These are phyloP conservation scores for Pediacus dermestoides DNA, from an alignment of 2,888 invertebrate genomes.

Conservation along the genomic window DNA sequence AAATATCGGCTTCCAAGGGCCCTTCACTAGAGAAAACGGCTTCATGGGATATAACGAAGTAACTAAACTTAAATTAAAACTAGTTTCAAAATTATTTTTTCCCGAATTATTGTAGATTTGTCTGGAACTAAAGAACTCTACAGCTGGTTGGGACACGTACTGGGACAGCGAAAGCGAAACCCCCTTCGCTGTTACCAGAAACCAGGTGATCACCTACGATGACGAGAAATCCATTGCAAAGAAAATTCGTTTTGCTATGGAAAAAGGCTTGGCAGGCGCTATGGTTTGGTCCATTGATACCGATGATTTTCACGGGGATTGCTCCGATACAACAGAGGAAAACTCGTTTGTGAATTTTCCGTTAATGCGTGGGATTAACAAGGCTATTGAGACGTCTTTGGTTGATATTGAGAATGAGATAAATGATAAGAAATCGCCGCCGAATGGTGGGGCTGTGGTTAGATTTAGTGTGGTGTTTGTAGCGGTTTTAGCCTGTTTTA, in stretches of 20 bases:
- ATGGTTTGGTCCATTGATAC: conserved; percentile 92
- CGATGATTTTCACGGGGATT: conserved; percentile 77
- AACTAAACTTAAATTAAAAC: conserved; percentile 20
- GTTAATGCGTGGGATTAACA: conserved; percentile 69
- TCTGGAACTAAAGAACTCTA: conserved; percentile 56
- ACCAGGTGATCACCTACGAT: conserved; percentile 72
- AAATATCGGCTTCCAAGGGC: conserved; percentile 69
- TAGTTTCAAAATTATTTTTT: conserved; percentile 6
- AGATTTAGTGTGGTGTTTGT: neutral
- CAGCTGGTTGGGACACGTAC: conserved; percentile 61
- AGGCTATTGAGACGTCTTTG: conserved; percentile 57
- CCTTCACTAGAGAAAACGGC: conserved; percentile 73
- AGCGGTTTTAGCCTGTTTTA: neutral
- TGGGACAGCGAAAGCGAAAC: conserved; percentile 70
- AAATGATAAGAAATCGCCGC: conserved; percentile 17
- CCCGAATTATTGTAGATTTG: conserved; percentile 63
- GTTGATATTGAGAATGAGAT: conserved; percentile 50
- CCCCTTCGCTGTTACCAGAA: conserved; percentile 59
- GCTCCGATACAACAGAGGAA: conserved; percentile 55
- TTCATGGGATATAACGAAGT: conserved; percentile 89
- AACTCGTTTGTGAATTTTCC: conserved; percentile 59
- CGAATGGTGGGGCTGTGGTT: conserved; percentile 5
- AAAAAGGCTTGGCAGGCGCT: conserved; percentile 67
- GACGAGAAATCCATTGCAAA: conserved; percentile 68
- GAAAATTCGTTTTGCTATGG: conserved; percentile 67